Evolutionary conservation across 2,113 vertebrate species (phyloP), one percentile per base, ranked within the genome.

Genomic region (Toxostoma redivivum): DNA sequence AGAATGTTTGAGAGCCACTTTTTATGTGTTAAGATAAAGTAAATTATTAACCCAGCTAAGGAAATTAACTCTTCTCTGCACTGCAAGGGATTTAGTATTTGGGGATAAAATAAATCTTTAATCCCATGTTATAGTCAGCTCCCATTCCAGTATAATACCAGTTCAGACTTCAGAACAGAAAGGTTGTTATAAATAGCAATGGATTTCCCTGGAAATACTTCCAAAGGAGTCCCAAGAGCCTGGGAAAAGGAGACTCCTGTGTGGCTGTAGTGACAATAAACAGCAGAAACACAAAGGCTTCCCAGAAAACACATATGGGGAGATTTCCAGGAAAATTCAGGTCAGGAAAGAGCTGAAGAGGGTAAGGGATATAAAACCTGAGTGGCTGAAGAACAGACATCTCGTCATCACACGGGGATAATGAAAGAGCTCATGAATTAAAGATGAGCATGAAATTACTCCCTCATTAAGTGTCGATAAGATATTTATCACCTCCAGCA

Each of bases 261-360:
- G 2, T 3, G 6, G 2, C 27, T 27, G 0, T 0, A 12, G 16
- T 4, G 14, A 65, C 30, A 14, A 4, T 0, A 10, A 11, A 19
- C 27, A 1, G 24, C 53, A 87, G 61, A 9, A 50, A 58, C 38
- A 62, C 73, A 51, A 54, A 58, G 14, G 76, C 9, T 83, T 33
- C 24, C 7, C 65, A 58, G 66, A 42, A 38, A 31, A 31, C 11
- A 47, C 33, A 14, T 5, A 28, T 0, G 1, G 28, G 16, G 50
- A 24, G 65, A 54, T 2, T 60, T 15, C 91, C 86, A 65, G 76
- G n/a, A 71, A 71, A 33, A 28, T 1, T 8, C 28, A 44, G n/a
- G 8, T 44, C 60, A 71, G 65, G 65, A 24, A 58, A 15, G 61
- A 38, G 77, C 9, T 96, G 48, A 15, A n/a, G 86, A 69, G 62